phyloP scores from a whole-genome alignment of 2,888 invertebrate species.

The Ernsta delagoae region DNA sequence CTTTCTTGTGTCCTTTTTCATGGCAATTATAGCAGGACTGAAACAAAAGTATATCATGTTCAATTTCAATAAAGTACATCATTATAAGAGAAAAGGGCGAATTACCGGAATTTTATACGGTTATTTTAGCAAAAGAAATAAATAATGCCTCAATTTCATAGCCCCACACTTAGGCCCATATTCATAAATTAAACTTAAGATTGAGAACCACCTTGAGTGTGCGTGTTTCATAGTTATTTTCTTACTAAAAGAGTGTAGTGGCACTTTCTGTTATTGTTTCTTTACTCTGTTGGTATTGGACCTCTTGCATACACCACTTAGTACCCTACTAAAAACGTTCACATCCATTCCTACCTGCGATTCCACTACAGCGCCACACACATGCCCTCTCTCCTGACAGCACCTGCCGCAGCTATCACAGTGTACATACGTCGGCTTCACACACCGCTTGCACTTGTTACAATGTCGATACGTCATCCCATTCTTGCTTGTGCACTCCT shows the following conservation, averaged over 20 bases:
- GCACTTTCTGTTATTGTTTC: too few species aligned
- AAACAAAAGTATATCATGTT: conserved; percentile 43
- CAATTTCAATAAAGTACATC: too few species aligned
- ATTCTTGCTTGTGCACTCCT: conserved; percentile 78
- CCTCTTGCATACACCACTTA: too few species aligned
- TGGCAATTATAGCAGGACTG: conserved; percentile 86
- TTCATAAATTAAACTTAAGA: too few species aligned
- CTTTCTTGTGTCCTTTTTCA: conserved; percentile 82
- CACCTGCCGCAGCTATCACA: conserved; percentile 90
- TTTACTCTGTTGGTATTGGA: too few species aligned
- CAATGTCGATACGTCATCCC: conserved; percentile 92
- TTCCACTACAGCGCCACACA: conserved; percentile 66
- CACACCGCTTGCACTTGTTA: conserved; percentile 90
- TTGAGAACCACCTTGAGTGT: too few species aligned
- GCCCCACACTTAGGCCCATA: neutral
- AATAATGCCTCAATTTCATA: neutral
- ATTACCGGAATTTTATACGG: too few species aligned
- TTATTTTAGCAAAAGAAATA: too few species aligned
- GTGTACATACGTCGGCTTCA: conserved; percentile 94
- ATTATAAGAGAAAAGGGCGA: too few species aligned
- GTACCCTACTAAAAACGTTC: too few species aligned
- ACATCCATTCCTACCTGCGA: conserved; percentile 70
- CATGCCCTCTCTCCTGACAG: conserved; percentile 63
- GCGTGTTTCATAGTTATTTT: too few species aligned
- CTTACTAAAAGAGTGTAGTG: too few species aligned